A percentile compares a stretch with the other conserved stretches of the same genome.
Conservation (phyloP, 1,140 invertebrate genomes). For the Lepidostoma basale region DNA sequence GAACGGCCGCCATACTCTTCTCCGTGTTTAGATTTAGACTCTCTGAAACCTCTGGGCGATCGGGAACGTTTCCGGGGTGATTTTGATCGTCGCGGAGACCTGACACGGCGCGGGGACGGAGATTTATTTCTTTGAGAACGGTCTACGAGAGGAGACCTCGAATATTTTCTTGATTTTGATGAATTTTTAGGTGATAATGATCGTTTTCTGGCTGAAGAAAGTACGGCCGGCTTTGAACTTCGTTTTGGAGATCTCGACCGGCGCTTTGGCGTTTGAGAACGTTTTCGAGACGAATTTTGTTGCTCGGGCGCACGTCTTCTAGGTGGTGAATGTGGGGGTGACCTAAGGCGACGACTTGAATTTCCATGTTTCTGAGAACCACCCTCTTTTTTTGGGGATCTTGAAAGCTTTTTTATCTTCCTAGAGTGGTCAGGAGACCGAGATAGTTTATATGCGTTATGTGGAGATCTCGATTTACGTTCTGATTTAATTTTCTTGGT, state of each 20-base stretch:
- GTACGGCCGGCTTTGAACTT: not conserved
- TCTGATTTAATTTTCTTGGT: not conserved
- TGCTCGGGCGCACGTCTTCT: not conserved
- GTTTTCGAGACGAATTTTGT: not conserved
- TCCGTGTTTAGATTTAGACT: not conserved
- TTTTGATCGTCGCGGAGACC: no score
- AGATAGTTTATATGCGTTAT: not conserved
- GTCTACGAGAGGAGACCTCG: not conserved
- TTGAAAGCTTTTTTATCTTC: not conserved
- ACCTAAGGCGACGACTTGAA: not conserved
- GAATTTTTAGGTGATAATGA: conserved; percentile 7
- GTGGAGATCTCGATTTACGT: not conserved
- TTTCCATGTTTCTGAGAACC: not conserved
- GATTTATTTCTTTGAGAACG: not conserved
- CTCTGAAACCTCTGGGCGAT: not conserved
- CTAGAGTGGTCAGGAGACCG: not conserved
- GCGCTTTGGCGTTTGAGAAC: not conserved
- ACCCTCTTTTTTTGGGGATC: not conserved
- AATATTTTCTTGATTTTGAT: conserved; percentile 4
- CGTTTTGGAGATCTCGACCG: conserved; percentile 23
- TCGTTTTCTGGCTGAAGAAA: not conserved
- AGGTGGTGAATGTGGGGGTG: not conserved
- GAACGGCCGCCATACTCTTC: not conserved
- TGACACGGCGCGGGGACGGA: no score
- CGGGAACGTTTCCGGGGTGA: not conserved